Percentiles rank a stretch among this genome's conserved stretches.
Evolutionary conservation across 92 coral and sea anemone species (phyloP).

Genomic region (Parazoanthus darwini): DNA sequence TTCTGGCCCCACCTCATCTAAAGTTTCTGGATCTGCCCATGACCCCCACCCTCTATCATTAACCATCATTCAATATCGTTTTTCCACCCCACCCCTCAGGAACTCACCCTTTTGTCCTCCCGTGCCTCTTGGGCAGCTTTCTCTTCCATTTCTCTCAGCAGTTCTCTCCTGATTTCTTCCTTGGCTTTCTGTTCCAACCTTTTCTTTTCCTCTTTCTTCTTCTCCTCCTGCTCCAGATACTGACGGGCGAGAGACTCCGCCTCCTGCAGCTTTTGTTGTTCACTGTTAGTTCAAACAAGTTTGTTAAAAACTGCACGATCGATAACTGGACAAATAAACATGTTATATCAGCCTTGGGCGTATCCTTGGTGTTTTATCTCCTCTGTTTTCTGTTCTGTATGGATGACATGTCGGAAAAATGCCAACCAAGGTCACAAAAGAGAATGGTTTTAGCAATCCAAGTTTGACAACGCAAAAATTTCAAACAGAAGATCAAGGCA

Average conservation of each 20-base stretch:
- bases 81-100: neutral
- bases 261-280: slow-evolving; percentile 60
- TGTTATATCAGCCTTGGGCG: too few species aligned
- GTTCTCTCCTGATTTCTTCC: slow-evolving; percentile 81
- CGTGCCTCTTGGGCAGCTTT: slow-evolving; percentile 64
- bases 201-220: slow-evolving; percentile 57
- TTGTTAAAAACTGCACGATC: neutral
- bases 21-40: too few species aligned
- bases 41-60: too few species aligned
- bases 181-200: slow-evolving; percentile 70
- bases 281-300: slow-evolving; percentile 48
- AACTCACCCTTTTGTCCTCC: slow-evolving; percentile 64
- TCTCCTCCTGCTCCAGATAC: slow-evolving; percentile 71
- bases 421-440: too few species aligned
- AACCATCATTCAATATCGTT: neutral
- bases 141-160: slow-evolving; percentile 83
- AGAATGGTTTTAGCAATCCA: too few species aligned
- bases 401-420: too few species aligned
- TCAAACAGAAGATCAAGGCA: too few species aligned
- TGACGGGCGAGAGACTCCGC: slow-evolving; percentile 81
- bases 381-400: too few species aligned
- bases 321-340: neutral
- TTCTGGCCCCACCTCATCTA: too few species aligned
- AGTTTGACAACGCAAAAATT: too few species aligned
- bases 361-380: too few species aligned